Conservation (phyloP, 2,113 vertebrate species). For the Chinchilla lanigera region DNA sequence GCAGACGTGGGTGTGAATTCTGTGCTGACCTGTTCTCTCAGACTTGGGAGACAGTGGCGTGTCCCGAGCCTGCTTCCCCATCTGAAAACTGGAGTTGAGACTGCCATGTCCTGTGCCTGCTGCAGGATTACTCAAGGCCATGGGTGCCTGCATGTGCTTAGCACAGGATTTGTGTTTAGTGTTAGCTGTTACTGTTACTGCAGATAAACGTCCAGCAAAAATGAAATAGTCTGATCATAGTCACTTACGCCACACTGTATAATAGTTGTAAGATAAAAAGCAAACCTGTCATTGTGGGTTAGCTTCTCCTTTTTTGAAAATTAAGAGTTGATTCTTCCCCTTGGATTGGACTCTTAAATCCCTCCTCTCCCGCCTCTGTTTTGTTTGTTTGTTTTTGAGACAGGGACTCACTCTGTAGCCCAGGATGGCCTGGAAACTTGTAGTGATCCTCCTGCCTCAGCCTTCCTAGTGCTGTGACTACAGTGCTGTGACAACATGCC, state of each 20-base stretch:
- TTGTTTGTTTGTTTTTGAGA: background rate
- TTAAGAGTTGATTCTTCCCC: background rate
- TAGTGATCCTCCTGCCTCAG: background rate
- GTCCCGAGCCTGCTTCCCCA: background rate
- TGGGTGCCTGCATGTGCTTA: rapidly evolving
- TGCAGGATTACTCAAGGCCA: rapidly evolving
- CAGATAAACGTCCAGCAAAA: background rate
- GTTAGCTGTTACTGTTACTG: background rate
- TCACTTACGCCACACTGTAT: rapidly evolving
- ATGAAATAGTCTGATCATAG: background rate
- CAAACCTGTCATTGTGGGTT: background rate
- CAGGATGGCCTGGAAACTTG: background rate
- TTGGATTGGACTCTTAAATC: background rate
- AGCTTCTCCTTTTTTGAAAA: background rate
- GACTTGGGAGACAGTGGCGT: background rate
- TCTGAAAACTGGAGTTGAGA: background rate
- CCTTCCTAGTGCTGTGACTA: background rate
- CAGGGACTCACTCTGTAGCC: background rate
- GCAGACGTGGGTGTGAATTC: background rate
- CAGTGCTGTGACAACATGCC: background rate
- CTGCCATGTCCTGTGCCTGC: rapidly evolving
- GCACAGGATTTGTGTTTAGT: background rate
- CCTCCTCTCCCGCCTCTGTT: background rate
- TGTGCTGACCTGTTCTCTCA: background rate
- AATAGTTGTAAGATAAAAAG: background rate